Evolutionary conservation across 1,140 invertebrate species (phyloP).

Genomic region (Sminthurinus signatus): DNA sequence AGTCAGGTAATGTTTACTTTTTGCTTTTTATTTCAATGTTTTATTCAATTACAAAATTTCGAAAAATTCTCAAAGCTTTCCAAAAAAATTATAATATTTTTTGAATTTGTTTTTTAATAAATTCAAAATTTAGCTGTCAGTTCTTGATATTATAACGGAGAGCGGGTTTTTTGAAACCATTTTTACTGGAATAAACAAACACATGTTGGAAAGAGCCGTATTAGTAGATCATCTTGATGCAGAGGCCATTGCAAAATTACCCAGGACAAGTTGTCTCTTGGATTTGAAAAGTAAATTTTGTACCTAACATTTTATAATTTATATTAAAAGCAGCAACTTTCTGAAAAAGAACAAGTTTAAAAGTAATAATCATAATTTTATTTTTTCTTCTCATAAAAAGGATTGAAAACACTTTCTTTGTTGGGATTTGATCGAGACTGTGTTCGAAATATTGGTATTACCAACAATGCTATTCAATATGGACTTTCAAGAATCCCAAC

Average conservation of each 20-base stretch:
- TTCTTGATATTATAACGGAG: no score
- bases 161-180: no score
- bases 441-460: not conserved
- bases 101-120: not conserved
- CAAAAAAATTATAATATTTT: not conserved
- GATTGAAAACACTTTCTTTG: no score
- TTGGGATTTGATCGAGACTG: not conserved
- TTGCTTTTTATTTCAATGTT: not conserved
- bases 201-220: no score
- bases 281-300: no score
- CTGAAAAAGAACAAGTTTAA: not conserved
- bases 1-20: no score
- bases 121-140: not conserved
- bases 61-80: not conserved
- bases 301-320: not conserved
- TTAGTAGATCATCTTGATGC: no score
- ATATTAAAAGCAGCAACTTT: not conserved
- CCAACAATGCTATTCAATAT: not conserved
- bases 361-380: not conserved
- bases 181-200: no score
- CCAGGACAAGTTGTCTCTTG: no score
- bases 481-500: not conserved
- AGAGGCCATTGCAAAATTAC: no score
- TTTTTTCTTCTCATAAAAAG: not conserved
- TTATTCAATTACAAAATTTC: not conserved